Percentiles rank a stretch among this genome's conserved stretches.
These are phyloP conservation scores for Paracyclopina nana DNA, from an alignment of 1,140 invertebrate genomes.

Conservation along the genomic window DNA sequence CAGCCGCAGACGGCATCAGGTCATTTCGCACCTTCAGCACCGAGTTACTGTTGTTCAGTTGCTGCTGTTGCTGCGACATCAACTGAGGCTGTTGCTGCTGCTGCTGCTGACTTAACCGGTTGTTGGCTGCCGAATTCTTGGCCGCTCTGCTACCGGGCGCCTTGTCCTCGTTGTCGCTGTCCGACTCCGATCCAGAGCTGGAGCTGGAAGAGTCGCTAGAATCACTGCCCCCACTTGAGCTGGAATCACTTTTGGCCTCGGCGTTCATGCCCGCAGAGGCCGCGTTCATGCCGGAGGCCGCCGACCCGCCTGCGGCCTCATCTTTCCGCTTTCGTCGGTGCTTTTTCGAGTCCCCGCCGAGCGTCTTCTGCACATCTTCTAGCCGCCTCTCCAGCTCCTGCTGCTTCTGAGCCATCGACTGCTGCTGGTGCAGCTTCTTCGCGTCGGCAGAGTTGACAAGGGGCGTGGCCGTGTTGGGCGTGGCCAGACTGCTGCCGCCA, in stretches of 20 bases:
- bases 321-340: neutral
- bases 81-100: neutral
- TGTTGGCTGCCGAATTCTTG: neutral
- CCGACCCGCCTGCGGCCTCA: neutral
- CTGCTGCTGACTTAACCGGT: neutral
- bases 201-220: neutral
- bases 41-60: too few relatives aligned
- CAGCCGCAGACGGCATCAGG: neutral
- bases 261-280: neutral
- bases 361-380: slow-evolving; percentile 7
- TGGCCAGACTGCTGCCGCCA: too few relatives aligned
- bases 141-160: slow-evolving; percentile 4
- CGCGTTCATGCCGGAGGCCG: neutral
- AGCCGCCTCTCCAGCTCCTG: slow-evolving; percentile 8
- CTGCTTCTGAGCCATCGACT: neutral
- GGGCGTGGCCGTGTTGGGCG: too few relatives aligned
- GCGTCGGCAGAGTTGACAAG: too few relatives aligned
- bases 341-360: neutral
- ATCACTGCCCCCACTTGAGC: neutral
- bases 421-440: slow-evolving; percentile 4
- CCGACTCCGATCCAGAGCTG: neutral
- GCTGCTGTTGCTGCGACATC: too few relatives aligned
- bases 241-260: neutral
- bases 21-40: too few relatives aligned
- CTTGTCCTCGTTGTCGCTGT: neutral